Evolutionary conservation across 2,113 vertebrate species (phyloP), one percentile per base, ranked within the genome.

Genomic region (Eurystomus gularis): DNA sequence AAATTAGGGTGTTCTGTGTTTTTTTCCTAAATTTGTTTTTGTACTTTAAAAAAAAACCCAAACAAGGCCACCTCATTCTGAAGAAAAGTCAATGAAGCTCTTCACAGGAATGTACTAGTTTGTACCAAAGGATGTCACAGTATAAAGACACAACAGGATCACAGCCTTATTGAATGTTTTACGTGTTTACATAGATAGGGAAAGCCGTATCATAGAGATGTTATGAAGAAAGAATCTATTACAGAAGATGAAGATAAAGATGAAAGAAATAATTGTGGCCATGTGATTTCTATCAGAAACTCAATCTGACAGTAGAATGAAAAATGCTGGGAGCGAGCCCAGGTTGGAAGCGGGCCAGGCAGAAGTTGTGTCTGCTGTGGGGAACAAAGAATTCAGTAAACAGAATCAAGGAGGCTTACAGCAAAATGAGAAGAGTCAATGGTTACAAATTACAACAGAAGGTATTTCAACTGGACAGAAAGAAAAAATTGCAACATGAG

Each of bases 301-400:
- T 31, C 55, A 60, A 17, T 64, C 19, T 69, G 52, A 26, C 52
- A 42, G 18, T 31, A 58, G 44, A 19, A 72, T 29, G 29, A 46
- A 20, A 7, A 58, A 12, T 18, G 19, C 7, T 60, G 57, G 28
- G 33, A 81, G 15, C 17, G 11, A 93, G 29, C n/a, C 37, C 6
- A 5, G n/a, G 18, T 1, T 82, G 55, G 61, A 78, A 71, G 13
- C 4, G 33, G 18, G 26, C 66, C 33, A 52, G 39, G 33, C 42
- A 69, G 68, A 61, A 72, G 39, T 4, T 33, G 39, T 15, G 51
- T 12, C 16, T 1, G 1, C 4, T 0, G 0, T 10, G 8, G 78
- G 28, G 24, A 76, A 46, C 11, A 35, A 48, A 69, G 44, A 55
- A 69, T 60, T 64, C 28, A 18, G 14, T 52, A 44, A 69, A 21